phyloP scores from a whole-genome alignment of 92 coral and sea anemone genomes.

The Ricordea florida region DNA sequence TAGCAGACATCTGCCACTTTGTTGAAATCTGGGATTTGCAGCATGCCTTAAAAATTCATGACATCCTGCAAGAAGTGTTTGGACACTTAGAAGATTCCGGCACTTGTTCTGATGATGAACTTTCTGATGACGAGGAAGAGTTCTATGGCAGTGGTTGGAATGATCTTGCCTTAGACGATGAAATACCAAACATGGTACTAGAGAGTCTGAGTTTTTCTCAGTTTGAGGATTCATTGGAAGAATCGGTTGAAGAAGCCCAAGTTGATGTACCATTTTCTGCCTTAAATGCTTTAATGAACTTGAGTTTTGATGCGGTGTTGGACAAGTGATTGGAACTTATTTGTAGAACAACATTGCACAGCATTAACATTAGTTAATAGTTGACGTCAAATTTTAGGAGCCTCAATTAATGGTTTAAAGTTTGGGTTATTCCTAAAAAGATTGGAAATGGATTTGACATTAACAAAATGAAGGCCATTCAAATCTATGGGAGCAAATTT shows the following conservation, averaged over 20 bases:
- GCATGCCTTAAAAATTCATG: conserved; percentile 27
- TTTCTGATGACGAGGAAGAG: conserved; percentile 46
- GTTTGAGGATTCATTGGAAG: conserved; percentile 35
- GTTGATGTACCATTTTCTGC: conserved; percentile 16
- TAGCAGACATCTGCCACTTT: conserved; percentile 26
- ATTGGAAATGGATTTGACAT: not conserved
- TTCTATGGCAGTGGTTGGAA: conserved; percentile 3
- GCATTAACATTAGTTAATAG: not conserved
- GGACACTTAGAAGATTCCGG: conserved; percentile 13
- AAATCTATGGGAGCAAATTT: not conserved
- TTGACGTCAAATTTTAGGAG: not conserved
- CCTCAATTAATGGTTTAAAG: not conserved
- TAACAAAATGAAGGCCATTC: conserved; percentile 4
- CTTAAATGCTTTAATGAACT: conserved; percentile 3
- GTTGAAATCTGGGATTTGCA: conserved; percentile 43
- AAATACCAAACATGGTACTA: conserved; percentile 33
- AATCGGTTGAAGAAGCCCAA: not conserved
- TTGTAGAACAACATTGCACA: not conserved
- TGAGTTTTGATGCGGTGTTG: conserved; percentile 17
- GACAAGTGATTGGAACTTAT: no score
- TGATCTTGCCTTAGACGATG: conserved; percentile 42
- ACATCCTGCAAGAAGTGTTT: conserved; percentile 5
- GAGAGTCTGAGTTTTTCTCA: conserved; percentile 30
- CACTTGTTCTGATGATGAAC: conserved; percentile 25
- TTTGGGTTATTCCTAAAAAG: not conserved